These are phyloP conservation scores for Podarcis lilfordi DNA, from an alignment of 2,797 vertebrate species.

Conservation along the genomic window DNA sequence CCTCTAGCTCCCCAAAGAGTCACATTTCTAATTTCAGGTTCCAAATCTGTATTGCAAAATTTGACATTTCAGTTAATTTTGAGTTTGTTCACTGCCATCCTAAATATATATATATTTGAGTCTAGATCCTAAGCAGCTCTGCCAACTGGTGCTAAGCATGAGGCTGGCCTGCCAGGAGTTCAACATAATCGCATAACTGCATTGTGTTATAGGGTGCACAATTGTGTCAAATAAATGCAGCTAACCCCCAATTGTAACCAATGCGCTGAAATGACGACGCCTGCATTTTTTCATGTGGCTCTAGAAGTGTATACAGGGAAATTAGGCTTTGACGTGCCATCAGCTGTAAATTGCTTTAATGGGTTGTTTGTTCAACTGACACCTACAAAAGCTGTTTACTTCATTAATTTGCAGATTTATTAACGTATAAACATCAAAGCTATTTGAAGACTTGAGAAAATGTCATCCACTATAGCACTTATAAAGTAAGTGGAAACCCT, in stretches of 20 bases:
- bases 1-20: neutral
- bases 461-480: constrained; percentile 53
- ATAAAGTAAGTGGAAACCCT: constrained; percentile 59
- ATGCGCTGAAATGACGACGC: constrained; percentile 54
- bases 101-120: too few species aligned
- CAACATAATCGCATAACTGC: neutral
- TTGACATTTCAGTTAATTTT: neutral
- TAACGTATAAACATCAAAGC: constrained; percentile 65
- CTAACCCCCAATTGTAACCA: neutral
- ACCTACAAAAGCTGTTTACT: constrained; percentile 67
- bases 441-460: constrained; percentile 61
- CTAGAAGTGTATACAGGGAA: constrained; percentile 57
- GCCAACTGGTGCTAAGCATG: neutral
- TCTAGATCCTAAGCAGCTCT: neutral
- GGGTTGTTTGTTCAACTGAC: constrained; percentile 69
- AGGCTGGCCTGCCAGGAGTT: neutral
- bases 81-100: neutral
- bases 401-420: constrained; percentile 72
- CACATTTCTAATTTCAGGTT: neutral
- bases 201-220: neutral
- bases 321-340: constrained; percentile 64
- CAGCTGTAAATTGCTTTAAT: constrained; percentile 69
- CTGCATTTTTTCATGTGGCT: constrained; percentile 44
- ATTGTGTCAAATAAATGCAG: neutral
- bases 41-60: neutral